A percentile compares a stretch with the other conserved stretches of the same genome.
Conservation (phyloP, 2,113 vertebrate species). For the Forbesichthys papilliferus region DNA sequence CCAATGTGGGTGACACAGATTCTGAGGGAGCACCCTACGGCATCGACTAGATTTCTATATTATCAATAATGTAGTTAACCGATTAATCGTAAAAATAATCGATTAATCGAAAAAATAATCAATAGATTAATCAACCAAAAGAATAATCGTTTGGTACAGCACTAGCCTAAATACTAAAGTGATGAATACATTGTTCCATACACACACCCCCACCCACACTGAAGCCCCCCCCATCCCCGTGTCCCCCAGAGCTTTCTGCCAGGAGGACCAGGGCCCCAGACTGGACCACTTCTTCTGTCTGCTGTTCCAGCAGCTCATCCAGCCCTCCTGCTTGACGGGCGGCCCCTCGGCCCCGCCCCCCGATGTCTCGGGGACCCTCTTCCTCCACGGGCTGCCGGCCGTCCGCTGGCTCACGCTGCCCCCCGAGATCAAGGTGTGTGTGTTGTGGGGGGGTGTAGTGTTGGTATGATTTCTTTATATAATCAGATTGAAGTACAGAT, state of each 20-base stretch:
- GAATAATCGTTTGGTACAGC: no score
- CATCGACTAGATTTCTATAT: no score
- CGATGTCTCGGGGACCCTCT: conserved; percentile 71
- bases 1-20: no score
- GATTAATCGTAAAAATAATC: no score
- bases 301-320: conserved; percentile 91
- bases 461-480: no score
- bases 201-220: background rate
- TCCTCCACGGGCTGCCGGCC: conserved; percentile 85
- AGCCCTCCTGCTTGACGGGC: conserved; percentile 68
- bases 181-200: background rate
- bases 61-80: no score
- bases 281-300: conserved; percentile 96
- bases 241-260: conserved; percentile 84
- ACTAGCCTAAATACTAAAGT: no score
- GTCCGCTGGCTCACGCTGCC: conserved; percentile 88
- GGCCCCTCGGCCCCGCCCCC: conserved; percentile 50
- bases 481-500: background rate
- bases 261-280: conserved; percentile 78
- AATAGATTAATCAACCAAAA: no score
- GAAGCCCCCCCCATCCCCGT: background rate
- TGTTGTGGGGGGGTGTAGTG: background rate
- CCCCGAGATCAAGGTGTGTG: conserved; percentile 80
- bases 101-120: no score
- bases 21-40: no score